Evolutionary conservation across 2,888 invertebrate species (phyloP), one percentile per base, ranked within the genome.

Genomic region (Lasius platythorax): DNA sequence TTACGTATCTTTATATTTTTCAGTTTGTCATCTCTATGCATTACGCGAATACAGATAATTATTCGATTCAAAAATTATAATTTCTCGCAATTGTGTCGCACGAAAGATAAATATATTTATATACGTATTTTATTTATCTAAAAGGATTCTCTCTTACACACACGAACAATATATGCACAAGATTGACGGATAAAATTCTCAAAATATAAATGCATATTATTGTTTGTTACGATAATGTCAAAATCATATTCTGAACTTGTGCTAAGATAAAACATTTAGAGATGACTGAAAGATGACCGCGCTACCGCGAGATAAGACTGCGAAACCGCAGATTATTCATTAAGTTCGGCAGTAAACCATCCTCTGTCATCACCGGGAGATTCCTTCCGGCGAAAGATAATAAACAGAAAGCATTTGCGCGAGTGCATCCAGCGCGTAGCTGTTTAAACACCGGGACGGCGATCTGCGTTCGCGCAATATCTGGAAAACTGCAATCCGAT

Each of bases 291-390:
- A 66, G 83, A 82, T 85, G 72, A 43, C 33, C 56, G 87, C 63
- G 87, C 63, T 78, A 83, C 81, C 73, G 37, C 61, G 53, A 72
- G 87, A 63, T 50, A 85, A 84, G 90, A 82, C 81, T 79, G 83
- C 83, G 76, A 88, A 83, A 87, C 89, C 89, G 83, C 89, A 82
- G 90, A 89, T 90, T 90, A 83, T 88, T 90, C 89, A 87, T 89
- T 87, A 89, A 90, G 83, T 85, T 84, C 70, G 85, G 18, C 68
- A 72, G 89, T 90, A 90, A 90, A 89, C 89, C 85, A 83, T 84
- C 83, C 81, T 85, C 84, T 83, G 89, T 90, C 89, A 88, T 90
- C 89, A 75, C 85, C 67, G 85, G 83, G 85, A 85, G 85, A 84
- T 87, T 82, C 87, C 86, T 91, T 87, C 84, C 85, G 75, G 84